Conservation (phyloP, 2,113 vertebrate species). For the Phoenicopterus ruber region DNA sequence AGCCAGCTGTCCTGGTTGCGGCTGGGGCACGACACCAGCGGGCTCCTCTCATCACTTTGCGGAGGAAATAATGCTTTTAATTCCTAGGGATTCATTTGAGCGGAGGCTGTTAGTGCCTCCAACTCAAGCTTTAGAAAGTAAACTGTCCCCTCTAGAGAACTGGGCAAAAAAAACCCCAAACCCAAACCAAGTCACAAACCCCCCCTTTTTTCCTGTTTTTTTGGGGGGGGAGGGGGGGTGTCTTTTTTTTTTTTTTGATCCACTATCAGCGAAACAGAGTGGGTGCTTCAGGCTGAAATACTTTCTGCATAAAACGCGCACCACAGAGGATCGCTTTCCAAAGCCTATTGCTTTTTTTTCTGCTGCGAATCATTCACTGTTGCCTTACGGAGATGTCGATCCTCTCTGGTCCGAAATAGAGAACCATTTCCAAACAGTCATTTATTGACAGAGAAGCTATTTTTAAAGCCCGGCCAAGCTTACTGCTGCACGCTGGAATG, state of each 20-base stretch:
- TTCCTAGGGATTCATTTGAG: not conserved
- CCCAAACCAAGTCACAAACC: not conserved
- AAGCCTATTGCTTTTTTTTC: not conserved
- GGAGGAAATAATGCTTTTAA: not conserved
- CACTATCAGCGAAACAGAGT: not conserved
- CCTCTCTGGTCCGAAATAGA: not conserved
- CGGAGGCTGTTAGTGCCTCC: not conserved
- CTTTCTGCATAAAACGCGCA: not conserved
- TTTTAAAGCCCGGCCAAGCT: not conserved
- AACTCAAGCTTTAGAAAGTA: not conserved
- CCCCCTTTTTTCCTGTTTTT: not conserved
- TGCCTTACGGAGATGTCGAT: not conserved
- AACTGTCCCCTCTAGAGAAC: not conserved
- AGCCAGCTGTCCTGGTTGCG: no score
- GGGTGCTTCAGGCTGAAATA: not conserved
- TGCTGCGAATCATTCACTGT: not conserved
- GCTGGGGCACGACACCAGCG: no score
- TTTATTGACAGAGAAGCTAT: not conserved
- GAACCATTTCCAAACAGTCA: not conserved
- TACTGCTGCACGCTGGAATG: not conserved
- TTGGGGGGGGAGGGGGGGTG: no score
- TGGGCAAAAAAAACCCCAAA: not conserved
- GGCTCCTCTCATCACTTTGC: not conserved
- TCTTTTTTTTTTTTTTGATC: not conserved
- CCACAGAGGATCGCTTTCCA: not conserved